Conservation (phyloP, 2,113 vertebrate species). For the Xiphorhynchus elegans region DNA sequence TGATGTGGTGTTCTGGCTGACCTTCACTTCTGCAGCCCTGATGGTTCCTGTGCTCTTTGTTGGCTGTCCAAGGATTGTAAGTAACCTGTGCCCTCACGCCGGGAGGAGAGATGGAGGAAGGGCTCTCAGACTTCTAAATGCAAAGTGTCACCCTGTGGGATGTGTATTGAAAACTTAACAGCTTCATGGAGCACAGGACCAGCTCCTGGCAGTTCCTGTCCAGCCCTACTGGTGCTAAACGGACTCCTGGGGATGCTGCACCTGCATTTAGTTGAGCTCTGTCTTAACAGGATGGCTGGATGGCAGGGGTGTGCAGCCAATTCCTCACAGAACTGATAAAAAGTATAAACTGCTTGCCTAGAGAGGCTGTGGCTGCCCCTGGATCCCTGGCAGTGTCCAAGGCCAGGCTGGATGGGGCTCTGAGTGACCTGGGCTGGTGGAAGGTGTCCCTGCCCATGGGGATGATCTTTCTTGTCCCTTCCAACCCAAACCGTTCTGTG, state of each 20-base stretch:
- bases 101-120: neutral
- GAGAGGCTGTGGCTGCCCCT: neutral
- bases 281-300: neutral
- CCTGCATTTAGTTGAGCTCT: neutral
- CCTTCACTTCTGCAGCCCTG: conserved; percentile 82
- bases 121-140: neutral
- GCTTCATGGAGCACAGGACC: neutral
- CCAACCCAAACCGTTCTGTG: neutral
- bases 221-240: neutral
- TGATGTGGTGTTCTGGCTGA: conserved; percentile 88
- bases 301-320: neutral
- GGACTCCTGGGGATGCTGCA: neutral
- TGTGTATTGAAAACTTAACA: neutral
- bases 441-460: neutral
- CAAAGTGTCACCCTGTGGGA: neutral
- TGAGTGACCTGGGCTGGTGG: neutral
- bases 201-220: neutral
- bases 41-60: conserved; percentile 83
- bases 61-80: conserved; percentile 89
- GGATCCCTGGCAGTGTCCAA: neutral
- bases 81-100: neutral
- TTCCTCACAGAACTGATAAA: neutral
- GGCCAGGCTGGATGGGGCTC: neutral
- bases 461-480: neutral
- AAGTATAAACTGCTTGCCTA: neutral